Evolutionary conservation across 2,113 vertebrate species (phyloP).

Genomic region (Lepidothrix coronata): DNA sequence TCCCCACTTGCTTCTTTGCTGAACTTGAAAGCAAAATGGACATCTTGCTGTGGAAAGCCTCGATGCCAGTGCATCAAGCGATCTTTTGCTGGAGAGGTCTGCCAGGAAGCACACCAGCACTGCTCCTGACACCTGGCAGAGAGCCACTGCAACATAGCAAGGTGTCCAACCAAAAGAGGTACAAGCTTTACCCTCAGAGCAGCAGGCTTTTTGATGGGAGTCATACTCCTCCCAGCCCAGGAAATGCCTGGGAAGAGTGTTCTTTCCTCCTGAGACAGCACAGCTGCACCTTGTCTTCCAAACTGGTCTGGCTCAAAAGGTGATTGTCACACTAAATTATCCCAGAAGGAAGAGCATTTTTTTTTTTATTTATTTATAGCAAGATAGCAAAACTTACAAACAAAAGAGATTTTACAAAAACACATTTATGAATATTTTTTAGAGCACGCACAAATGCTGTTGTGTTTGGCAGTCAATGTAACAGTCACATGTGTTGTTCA

Average conservation of each 20-base stretch:
- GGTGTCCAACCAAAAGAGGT: neutral
- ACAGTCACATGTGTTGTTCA: neutral
- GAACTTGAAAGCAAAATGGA: neutral
- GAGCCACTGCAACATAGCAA: neutral
- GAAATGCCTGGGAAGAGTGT: neutral
- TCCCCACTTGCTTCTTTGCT: neutral
- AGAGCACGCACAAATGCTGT: neutral
- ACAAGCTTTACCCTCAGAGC: neutral
- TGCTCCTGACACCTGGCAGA: neutral
- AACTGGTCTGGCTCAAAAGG: neutral
- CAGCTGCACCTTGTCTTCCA: neutral
- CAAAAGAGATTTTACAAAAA: neutral
- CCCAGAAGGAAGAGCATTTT: neutral
- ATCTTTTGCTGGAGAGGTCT: neutral
- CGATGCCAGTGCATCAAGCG: accelerated
- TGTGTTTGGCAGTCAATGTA: slow-evolving; percentile 16
- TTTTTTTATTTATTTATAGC: neutral
- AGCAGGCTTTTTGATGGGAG: neutral
- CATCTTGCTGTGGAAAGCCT: neutral
- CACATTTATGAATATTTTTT: neutral
- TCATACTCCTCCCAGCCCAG: neutral
- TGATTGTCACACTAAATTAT: neutral
- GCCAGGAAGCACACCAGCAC: neutral
- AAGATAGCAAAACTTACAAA: neutral
- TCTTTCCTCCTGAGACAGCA: neutral